Evolutionary conservation across 1,140 invertebrate species (phyloP), one percentile per base, ranked within the genome.

Genomic region (Chrysoperla carnea): DNA sequence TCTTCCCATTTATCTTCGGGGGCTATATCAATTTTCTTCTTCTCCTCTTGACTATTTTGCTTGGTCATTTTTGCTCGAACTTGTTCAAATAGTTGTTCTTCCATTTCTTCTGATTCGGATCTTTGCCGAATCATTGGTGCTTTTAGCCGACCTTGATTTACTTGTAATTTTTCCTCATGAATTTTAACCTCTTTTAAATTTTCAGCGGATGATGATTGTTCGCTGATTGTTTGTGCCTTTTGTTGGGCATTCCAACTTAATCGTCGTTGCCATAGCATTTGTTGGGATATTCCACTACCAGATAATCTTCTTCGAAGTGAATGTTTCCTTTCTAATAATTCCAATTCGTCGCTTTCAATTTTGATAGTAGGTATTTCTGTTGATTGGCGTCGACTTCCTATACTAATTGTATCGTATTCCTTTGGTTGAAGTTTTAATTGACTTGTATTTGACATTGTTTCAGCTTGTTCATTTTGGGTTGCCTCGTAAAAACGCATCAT

Each of bases 401-500:
- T 45, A 12, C 31, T 28, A 28, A 35, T 44, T 51, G 38, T 23
- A 5, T 23, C 17, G 5, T 23, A 23, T 23, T 23, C 17, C 17
- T 23, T 23, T 23, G 17, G 17, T 23, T 23, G 17, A 5, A 23
- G 17, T 43, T 54, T 42, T 55, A 55, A 46, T 49, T 55, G 44
- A 33, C 48, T 40, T 29, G 37, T 37, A 41, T 42, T 57, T 37
- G 59, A 60, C 4, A 53, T 51, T 37, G 66, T 64, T 55, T 73
- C 68, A 13, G 72, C 69, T 60, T 84, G 75, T 57, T 84, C 77
- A 40, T 76, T 64, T 27, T 75, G 75, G 1, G 80, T 70, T 1
- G 78, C 81, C 56, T 79, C 70, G 50, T 82, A 81, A 48, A 86
- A 81, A 15, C 81, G 63, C 8, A 77, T 76, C 77, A 86, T 83